Percentiles rank a stretch among this genome's conserved stretches.
phyloP scores from a whole-genome alignment of 37 sponge, comb jelly and placozoan species.

The Theonella swinhoei region DNA sequence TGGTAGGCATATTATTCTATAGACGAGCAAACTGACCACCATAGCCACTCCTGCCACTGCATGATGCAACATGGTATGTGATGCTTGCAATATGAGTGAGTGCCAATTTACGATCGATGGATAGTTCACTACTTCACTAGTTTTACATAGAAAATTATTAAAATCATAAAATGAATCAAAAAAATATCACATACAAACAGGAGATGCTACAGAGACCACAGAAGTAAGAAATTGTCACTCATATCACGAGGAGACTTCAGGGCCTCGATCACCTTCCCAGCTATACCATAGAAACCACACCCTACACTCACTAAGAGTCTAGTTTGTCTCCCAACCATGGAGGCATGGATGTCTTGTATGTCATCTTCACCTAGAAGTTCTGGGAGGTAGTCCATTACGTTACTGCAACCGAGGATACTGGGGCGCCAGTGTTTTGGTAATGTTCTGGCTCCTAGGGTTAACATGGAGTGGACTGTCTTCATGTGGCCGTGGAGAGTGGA shows the following conservation, averaged over 20 bases:
- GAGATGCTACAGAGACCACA: conserved; percentile 51
- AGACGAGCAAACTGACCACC: no score
- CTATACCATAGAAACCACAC: conserved; percentile 63
- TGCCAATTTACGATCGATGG: no score
- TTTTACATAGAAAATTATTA: no score
- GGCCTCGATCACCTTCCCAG: conserved; percentile 53
- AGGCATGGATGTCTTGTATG: conserved; percentile 19
- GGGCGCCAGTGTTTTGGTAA: conserved; percentile 80
- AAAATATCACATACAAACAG: no score
- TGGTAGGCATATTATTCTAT: no score
- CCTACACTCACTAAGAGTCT: conserved; percentile 60
- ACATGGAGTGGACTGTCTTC: conserved; percentile 33
- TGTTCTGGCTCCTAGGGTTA: conserved; percentile 50
- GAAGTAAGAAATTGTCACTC: conserved; percentile 53
- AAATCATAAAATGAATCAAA: no score
- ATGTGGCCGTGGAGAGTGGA: conserved; percentile 52
- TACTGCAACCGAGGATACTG: conserved; percentile 74
- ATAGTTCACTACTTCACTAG: no score
- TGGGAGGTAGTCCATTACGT: conserved; percentile 51
- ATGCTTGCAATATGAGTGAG: no score
- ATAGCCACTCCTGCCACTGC: no score
- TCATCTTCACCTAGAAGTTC: conserved; percentile 56
- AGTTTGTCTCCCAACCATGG: conserved; percentile 58
- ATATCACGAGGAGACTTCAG: conserved; percentile 43
- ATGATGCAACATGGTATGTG: no score